Percentiles rank a stretch among this genome's conserved stretches.
phyloP scores from a whole-genome alignment of 2,888 invertebrate genomes.

The Drosophila neotestacea region DNA sequence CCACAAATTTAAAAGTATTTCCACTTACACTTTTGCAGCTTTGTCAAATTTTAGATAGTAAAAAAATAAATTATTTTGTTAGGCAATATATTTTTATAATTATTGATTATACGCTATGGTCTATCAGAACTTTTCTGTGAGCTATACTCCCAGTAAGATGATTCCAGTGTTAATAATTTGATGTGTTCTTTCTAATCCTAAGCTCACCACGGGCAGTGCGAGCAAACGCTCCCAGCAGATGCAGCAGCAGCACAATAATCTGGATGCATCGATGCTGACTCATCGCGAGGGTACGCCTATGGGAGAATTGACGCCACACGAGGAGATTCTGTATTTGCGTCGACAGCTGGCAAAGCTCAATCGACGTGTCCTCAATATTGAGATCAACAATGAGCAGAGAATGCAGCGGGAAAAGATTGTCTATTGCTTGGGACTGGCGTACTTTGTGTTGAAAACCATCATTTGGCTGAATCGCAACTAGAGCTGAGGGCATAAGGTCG shows the following conservation, averaged over 20 bases:
- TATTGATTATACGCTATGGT: slow-evolving; percentile 40
- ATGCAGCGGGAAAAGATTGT: slow-evolving; percentile 94
- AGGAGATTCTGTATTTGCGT: slow-evolving; percentile 93
- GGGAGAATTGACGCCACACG: slow-evolving; percentile 89
- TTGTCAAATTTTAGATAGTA: slow-evolving; percentile 28
- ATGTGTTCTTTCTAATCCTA: not conserved
- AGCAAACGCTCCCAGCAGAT: slow-evolving; percentile 78
- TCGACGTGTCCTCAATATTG: slow-evolving; percentile 93
- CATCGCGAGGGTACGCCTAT: slow-evolving; percentile 90
- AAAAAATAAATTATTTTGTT: not conserved
- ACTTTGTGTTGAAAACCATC: slow-evolving; percentile 93
- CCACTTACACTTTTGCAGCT: not conserved
- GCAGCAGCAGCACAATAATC: slow-evolving; percentile 67
- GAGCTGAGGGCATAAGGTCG: slow-evolving; percentile 11
- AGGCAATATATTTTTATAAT: slow-evolving; percentile 2
- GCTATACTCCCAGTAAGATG: not conserved
- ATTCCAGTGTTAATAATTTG: not conserved
- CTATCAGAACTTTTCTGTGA: slow-evolving; percentile 45
- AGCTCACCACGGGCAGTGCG: slow-evolving; percentile 82
- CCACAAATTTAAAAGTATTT: too few species aligned
- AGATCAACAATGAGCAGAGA: slow-evolving; percentile 93
- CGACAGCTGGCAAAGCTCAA: slow-evolving; percentile 95
- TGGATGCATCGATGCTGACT: slow-evolving; percentile 77
- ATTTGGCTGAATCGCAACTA: slow-evolving; percentile 91
- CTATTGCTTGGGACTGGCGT: slow-evolving; percentile 93